Conservation (phyloP, 2,888 invertebrate species). For the Pasiphila rectangulata region DNA sequence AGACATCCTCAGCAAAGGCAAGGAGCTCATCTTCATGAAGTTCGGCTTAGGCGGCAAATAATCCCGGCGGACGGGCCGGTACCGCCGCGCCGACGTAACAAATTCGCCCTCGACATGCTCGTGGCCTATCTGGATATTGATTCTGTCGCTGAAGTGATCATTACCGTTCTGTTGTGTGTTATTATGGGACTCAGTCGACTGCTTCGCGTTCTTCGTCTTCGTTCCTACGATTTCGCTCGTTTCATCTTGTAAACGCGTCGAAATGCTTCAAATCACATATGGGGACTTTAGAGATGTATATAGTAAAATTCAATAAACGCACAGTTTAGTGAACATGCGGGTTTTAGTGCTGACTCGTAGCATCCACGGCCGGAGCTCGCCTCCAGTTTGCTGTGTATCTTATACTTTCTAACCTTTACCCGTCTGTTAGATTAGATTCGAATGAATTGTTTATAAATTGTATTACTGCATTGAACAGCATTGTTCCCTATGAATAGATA, state of each 20-base stretch:
- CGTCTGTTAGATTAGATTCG: slow-evolving; percentile 66
- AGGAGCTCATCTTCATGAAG: slow-evolving; percentile 96
- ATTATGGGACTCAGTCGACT: slow-evolving; percentile 43
- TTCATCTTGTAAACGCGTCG: too few species aligned
- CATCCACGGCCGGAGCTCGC: slow-evolving; percentile 64
- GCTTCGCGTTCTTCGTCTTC: too few species aligned
- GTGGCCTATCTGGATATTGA: slow-evolving; percentile 22
- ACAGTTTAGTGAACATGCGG: slow-evolving; percentile 78
- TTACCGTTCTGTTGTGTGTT: slow-evolving; percentile 30
- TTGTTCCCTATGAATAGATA: slow-evolving; percentile 57
- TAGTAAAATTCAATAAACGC: slow-evolving; percentile 78
- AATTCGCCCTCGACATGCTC: slow-evolving; percentile 39
- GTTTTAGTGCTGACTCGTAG: slow-evolving; percentile 72
- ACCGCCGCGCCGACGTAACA: slow-evolving; percentile 28
- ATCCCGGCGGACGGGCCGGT: slow-evolving; percentile 64
- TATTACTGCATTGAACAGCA: slow-evolving; percentile 50
- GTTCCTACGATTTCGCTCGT: too few species aligned
- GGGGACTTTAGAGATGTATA: slow-evolving; percentile 66
- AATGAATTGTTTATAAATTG: slow-evolving; percentile 59
- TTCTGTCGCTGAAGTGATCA: slow-evolving; percentile 19
- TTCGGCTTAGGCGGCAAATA: slow-evolving; percentile 92
- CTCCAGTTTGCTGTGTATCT: slow-evolving; percentile 63
- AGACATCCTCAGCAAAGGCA: slow-evolving; percentile 94
- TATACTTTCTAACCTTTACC: slow-evolving; percentile 65
- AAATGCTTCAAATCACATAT: slow-evolving; percentile 8